These are phyloP conservation scores for Sorex fumeus DNA, from an alignment of 2,113 vertebrate genomes.

Conservation along the genomic window DNA sequence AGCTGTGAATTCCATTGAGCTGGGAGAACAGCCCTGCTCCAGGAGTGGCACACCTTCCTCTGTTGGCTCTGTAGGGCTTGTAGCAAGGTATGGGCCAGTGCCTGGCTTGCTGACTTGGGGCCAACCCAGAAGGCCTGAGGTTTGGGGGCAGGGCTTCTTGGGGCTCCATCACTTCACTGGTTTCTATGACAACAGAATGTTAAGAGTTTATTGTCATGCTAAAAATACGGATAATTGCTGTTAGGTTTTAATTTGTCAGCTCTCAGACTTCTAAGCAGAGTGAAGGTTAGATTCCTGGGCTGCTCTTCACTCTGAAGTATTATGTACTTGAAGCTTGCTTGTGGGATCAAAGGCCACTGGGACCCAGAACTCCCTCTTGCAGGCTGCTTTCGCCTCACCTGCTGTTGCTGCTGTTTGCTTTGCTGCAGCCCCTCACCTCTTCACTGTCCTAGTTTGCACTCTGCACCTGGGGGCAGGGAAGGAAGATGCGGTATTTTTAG, in stretches of 20 bases:
- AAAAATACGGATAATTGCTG: constrained; percentile 85
- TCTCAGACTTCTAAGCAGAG: constrained; percentile 70
- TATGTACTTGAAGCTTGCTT: neutral
- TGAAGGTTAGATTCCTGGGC: constrained; percentile 44
- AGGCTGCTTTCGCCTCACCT: neutral
- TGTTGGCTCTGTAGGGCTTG: neutral
- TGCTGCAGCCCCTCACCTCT: neutral
- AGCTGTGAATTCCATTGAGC: neutral
- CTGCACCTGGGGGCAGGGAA: constrained; percentile 39
- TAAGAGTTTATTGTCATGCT: constrained; percentile 81
- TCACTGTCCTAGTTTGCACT: constrained; percentile 26
- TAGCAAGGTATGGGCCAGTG: neutral
- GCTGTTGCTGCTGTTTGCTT: neutral
- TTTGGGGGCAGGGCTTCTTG: constrained; percentile 56
- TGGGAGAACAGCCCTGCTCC: neutral
- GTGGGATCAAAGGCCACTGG: neutral
- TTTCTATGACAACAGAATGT: constrained; percentile 82
- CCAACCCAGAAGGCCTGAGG: constrained; percentile 31
- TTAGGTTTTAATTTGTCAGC: constrained; percentile 83
- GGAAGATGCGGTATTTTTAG: constrained; percentile 71
- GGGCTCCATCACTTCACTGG: constrained; percentile 68
- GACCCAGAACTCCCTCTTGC: neutral
- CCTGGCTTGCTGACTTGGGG: neutral
- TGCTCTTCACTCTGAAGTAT: constrained; percentile 51
- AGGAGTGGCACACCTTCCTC: neutral